Evolutionary conservation across 1,140 invertebrate genomes (phyloP).

Genomic region (Anthonomus grandis): DNA sequence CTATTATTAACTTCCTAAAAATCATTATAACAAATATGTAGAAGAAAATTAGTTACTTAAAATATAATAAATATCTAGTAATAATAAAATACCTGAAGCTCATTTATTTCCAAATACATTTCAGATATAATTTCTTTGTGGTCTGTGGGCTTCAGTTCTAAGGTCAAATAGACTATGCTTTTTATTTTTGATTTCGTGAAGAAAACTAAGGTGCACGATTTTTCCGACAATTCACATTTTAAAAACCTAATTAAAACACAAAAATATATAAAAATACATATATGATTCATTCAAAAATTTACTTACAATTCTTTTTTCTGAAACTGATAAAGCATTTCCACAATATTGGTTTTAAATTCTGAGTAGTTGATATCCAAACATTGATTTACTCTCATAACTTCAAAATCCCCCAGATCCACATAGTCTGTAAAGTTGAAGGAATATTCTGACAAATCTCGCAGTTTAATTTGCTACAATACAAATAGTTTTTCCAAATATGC

Average conservation of each 20-base stretch:
- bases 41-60: background rate
- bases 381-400: slow-evolving; percentile 25
- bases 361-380: slow-evolving; percentile 28
- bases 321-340: slow-evolving; percentile 30
- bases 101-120: slow-evolving; percentile 24
- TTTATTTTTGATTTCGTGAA: slow-evolving; percentile 33
- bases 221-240: slow-evolving; percentile 21
- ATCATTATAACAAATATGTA: background rate
- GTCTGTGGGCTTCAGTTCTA: slow-evolving; percentile 24
- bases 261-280: too few relatives aligned
- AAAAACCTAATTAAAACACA: slow-evolving; percentile 20
- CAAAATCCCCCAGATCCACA: slow-evolving; percentile 26
- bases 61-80: slow-evolving; percentile 3
- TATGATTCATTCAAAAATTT: background rate
- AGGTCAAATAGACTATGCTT: slow-evolving; percentile 25
- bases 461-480: slow-evolving; percentile 30
- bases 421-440: slow-evolving; percentile 27
- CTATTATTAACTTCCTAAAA: slow-evolving; percentile 24
- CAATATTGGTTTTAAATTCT: slow-evolving; percentile 31
- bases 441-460: slow-evolving; percentile 25
- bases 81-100: slow-evolving; percentile 24
- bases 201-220: slow-evolving; percentile 28
- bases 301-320: slow-evolving; percentile 31
- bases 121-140: slow-evolving; percentile 28
- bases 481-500: background rate